Percentiles rank a stretch among this genome's conserved stretches.
These are phyloP conservation scores for Anolis apletophallus DNA, from an alignment of 2,797 vertebrate genomes.

Conservation along the genomic window DNA sequence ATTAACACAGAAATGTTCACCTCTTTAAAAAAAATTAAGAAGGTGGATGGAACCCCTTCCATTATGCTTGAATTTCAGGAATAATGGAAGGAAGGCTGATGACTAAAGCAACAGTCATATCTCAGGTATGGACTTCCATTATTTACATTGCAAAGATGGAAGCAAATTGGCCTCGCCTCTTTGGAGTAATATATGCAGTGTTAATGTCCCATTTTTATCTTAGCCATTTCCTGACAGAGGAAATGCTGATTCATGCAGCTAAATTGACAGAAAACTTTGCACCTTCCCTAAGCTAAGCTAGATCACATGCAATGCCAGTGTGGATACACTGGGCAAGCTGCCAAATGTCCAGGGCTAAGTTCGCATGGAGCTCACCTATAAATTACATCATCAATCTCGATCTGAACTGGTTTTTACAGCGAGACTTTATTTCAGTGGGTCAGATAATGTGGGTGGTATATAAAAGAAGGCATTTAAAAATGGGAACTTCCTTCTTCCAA, in stretches of 20 bases:
- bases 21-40: too few species aligned
- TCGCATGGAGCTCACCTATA: not conserved
- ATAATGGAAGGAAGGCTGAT: not conserved
- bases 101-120: not conserved
- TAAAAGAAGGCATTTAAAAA: not conserved
- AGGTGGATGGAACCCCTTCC: not conserved
- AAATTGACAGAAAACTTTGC: constrained; percentile 11
- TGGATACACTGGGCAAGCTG: not conserved
- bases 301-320: not conserved
- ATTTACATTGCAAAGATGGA: not conserved
- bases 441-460: not conserved
- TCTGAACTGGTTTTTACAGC: not conserved
- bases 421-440: not conserved
- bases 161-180: not conserved
- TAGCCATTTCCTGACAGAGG: not conserved
- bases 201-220: constrained; percentile 16
- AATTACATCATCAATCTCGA: not conserved
- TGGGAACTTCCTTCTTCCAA: not conserved
- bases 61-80: too few species aligned
- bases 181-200: not conserved
- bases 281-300: not conserved
- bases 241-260: constrained; percentile 21
- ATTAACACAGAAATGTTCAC: not conserved
- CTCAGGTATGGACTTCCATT: not conserved
- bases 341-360: not conserved